Conservation (phyloP, 2,888 invertebrate species). For the Timema podura region DNA sequence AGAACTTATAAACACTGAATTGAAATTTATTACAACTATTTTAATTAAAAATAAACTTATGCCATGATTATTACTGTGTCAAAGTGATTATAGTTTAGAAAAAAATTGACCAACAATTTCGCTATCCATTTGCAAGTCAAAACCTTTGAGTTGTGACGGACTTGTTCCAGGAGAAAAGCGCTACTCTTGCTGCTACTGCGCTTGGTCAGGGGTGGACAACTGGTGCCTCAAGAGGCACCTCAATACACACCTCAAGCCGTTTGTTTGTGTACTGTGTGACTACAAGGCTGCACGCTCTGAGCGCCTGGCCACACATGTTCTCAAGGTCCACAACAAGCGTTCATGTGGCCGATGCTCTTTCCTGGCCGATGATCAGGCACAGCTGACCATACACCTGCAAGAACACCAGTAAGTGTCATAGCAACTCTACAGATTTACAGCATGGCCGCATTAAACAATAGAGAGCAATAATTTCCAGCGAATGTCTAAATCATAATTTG, state of each 20-base stretch:
- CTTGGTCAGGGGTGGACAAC: slow-evolving; percentile 90
- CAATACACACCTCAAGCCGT: slow-evolving; percentile 90
- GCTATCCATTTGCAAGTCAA: too few species aligned
- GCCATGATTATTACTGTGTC: too few species aligned
- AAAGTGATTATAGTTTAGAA: too few species aligned
- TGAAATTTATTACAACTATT: too few species aligned
- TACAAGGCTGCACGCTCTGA: slow-evolving; percentile 92
- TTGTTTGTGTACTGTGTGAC: slow-evolving; percentile 84
- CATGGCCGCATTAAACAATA: slow-evolving; percentile 26
- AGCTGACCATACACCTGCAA: slow-evolving; percentile 67
- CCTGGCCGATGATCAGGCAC: slow-evolving; percentile 77
- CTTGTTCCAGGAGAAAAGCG: slow-evolving; percentile 54
- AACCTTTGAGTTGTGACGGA: slow-evolving; percentile 43
- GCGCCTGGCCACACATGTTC: slow-evolving; percentile 81
- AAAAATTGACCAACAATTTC: too few species aligned
- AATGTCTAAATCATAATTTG: too few species aligned
- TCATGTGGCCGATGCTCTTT: slow-evolving; percentile 86
- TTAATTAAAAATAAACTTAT: too few species aligned
- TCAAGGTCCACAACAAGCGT: slow-evolving; percentile 88
- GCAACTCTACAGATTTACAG: slow-evolving; percentile 22
- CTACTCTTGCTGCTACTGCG: slow-evolving; percentile 84
- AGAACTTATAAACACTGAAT: too few species aligned
- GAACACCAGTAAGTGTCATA: slow-evolving; percentile 45
- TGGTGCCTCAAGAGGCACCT: slow-evolving; percentile 91
- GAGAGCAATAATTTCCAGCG: too few species aligned